These are phyloP conservation scores for Ciconia nigra DNA, from an alignment of 2,797 vertebrate species.

Conservation along the genomic window DNA sequence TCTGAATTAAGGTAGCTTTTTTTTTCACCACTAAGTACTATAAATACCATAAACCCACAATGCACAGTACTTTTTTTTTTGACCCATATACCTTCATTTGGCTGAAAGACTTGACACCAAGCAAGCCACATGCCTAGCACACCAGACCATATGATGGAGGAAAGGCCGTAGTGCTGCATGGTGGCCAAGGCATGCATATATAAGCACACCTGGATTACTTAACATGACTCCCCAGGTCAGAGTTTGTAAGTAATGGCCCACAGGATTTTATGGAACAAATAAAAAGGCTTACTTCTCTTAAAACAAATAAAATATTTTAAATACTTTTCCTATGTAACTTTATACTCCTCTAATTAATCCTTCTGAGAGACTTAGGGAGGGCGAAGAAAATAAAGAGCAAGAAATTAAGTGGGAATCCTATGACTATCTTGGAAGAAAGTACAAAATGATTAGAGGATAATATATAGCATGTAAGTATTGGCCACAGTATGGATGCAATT, in stretches of 20 bases:
- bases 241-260: neutral
- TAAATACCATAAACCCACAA: neutral
- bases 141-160: accelerated
- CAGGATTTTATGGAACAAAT: neutral
- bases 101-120: neutral
- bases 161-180: accelerated
- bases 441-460: neutral
- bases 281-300: neutral
- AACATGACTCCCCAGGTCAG: neutral
- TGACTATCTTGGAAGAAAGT: neutral
- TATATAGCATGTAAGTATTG: neutral
- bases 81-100: neutral
- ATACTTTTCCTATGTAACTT: neutral
- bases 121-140: neutral
- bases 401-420: neutral
- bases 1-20: neutral
- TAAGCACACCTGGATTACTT: neutral
- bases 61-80: neutral
- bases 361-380: neutral
- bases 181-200: neutral
- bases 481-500: neutral
- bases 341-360: neutral
- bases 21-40: neutral
- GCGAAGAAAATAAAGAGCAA: neutral
- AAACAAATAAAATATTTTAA: neutral